Evolutionary conservation across 2,888 invertebrate species (phyloP).

Genomic region (Dryocosmus kuriphilus): DNA sequence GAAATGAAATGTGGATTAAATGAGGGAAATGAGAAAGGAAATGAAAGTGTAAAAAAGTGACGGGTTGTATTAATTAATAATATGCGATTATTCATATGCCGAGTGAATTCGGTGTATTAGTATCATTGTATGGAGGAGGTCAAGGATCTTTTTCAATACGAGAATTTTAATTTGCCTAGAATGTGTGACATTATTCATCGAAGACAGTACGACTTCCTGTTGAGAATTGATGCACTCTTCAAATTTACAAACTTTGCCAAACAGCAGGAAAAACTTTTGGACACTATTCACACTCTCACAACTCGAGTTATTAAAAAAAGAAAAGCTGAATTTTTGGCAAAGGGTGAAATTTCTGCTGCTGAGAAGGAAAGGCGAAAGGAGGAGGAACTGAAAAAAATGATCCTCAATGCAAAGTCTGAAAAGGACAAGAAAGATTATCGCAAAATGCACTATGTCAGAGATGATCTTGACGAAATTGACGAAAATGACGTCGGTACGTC

Average conservation of each 20-base stretch:
- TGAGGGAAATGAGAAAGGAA: not conserved
- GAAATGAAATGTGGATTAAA: too few relatives aligned
- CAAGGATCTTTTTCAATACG: not conserved
- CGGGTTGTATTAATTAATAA: not conserved
- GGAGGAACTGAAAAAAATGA: slow-evolving; percentile 26
- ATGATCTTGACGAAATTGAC: slow-evolving; percentile 79
- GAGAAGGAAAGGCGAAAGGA: slow-evolving; percentile 50
- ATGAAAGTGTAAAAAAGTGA: not conserved
- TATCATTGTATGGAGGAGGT: too few relatives aligned
- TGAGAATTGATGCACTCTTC: slow-evolving; percentile 78
- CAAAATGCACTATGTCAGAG: slow-evolving; percentile 70
- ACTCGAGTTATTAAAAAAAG: slow-evolving; percentile 73
- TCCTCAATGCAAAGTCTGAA: not conserved
- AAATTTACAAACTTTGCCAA: slow-evolving; percentile 77
- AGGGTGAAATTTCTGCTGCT: slow-evolving; percentile 50
- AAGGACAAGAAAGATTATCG: slow-evolving; percentile 37
- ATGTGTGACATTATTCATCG: slow-evolving; percentile 80
- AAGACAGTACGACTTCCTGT: slow-evolving; percentile 78
- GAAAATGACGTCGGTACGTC: slow-evolving; percentile 76
- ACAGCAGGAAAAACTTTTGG: slow-evolving; percentile 76
- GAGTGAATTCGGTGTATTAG: not conserved
- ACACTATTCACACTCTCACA: slow-evolving; percentile 79
- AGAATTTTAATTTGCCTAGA: slow-evolving; percentile 64
- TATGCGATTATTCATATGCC: not conserved
- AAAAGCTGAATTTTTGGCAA: slow-evolving; percentile 60